Conservation (phyloP, 2,888 invertebrate species). For the Nineta flava region DNA sequence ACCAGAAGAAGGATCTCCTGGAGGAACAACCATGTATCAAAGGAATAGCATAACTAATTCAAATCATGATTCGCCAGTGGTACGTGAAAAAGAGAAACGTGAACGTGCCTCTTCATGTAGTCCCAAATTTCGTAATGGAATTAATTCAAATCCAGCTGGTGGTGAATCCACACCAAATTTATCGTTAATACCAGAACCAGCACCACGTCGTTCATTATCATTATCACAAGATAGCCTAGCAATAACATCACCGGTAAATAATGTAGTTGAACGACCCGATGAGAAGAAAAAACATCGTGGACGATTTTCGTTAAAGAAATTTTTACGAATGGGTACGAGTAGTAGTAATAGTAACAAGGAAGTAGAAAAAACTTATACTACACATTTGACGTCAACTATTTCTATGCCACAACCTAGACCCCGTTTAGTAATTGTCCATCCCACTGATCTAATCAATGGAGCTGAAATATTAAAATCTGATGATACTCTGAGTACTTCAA, state of each 20-base stretch:
- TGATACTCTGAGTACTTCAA: not conserved
- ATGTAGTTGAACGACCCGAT: conserved; percentile 26
- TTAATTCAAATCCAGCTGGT: conserved; percentile 23
- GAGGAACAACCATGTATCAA: conserved; percentile 27
- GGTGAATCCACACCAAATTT: conserved; percentile 8
- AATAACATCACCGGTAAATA: conserved; percentile 6
- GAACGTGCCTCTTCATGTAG: conserved; percentile 49
- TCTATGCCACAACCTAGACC: conserved; percentile 48
- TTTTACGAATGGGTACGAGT: conserved; percentile 60
- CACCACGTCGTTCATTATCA: conserved; percentile 52
- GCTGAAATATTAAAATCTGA: conserved; percentile 48
- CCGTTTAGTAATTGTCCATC: conserved; percentile 74
- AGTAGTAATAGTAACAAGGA: conserved; percentile 36
- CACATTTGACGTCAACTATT: conserved; percentile 37
- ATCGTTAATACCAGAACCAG: conserved; percentile 40
- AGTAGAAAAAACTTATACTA: conserved; percentile 30
- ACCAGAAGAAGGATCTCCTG: conserved; percentile 31
- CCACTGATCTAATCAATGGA: conserved; percentile 61
- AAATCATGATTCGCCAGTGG: conserved; percentile 49
- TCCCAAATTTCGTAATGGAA: conserved; percentile 38
- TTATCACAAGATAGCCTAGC: conserved; percentile 58
- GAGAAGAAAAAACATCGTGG: conserved; percentile 44
- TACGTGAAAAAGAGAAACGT: conserved; percentile 58
- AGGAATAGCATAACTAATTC: conserved; percentile 36
- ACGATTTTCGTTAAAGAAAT: conserved; percentile 69